Evolutionary conservation across 2,797 vertebrate genomes (phyloP), one percentile per base, ranked within the genome.

Genomic region (Psittacula echo): DNA sequence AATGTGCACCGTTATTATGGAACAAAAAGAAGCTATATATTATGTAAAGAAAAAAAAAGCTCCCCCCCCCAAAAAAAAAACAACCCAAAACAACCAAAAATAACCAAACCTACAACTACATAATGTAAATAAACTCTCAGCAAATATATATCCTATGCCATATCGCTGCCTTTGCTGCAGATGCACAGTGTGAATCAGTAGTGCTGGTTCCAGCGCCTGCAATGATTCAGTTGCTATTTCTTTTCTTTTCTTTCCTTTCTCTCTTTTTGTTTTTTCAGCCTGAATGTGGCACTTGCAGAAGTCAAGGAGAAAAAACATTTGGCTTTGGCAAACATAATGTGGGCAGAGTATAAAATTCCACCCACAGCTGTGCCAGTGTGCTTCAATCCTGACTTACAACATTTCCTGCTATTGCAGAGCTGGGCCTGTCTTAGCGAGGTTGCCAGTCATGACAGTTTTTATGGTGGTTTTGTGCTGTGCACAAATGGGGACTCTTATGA

Each of bases 281-380:
- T 58, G 32, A 90, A 86, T 91, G 56, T 91, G 91, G 54, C 53
- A 74, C 93, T 96, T 94, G 71, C 48, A 94, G 82, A 94, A 91
- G 61, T 94, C 50, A 60, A 66, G 82, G 54, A 86, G 60, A 71
- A 85, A 77, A 74, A 95, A 68, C 62, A 64, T 60, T 96, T 90
- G 80, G 64, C 61, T 96, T 89, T 85, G 84, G 77, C 83, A 85
- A 76, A 64, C 17, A 4, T 5, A 23, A 54, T 50, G 85, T 87
- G 89, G 95, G 71, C 85, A 95, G 86, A 90, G 77, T 58, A 56
- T 93, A 83, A 94, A 87, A 65, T 94, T 90, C 77, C 68, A 61
- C 22, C 21, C 34, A 23, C 93, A 96, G 95, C 91, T 97, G 95
- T 87, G 94, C 95, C 95, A 90, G 18, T 67, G 87, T 70, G 71